Evolutionary conservation across 2,113 vertebrate genomes (phyloP), one percentile per base, ranked within the genome.

Genomic region (Pimephales promelas): DNA sequence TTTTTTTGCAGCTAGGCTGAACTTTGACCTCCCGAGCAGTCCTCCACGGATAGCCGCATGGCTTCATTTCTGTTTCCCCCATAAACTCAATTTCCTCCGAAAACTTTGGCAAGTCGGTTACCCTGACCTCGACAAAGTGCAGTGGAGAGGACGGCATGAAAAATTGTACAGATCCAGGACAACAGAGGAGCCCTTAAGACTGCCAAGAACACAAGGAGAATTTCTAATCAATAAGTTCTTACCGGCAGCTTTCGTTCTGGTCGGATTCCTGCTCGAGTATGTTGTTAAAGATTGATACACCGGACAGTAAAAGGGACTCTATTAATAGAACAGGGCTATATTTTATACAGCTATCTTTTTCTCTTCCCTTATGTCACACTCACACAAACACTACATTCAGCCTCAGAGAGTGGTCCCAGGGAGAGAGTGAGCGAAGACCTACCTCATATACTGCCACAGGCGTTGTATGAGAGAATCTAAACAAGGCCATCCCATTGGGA

Each of bases 401-500:
- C 89, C 86, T 84, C 64, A 89, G 92, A 94, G 91, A 95, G 87
- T 93, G 91, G 91, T 96, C 93, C 92, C 93, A 95, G 92, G 86
- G 88, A 91, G 94, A 95, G 92, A 94, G 91, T 90, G 91, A 88
- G 91, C 91, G 93, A 95, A 93, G 95, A 95, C 96, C 93, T 91
- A 95, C 93, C 93, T 93, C 24, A 92, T 87, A 93, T n/a, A 54
- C 76, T 90, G 95, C 96, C 95, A 94, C 90, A 92, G 95, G 96
- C 94, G 92, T 89, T 92, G 92, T 95, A 92, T 89, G 92, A 95
- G 90, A 94, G 92, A 95, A 96, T 95, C 95, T 95, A 96, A 97
- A 97, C 95, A 97, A 96, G 93, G 90, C 91, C 91, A 93, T 96
- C 93, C 94, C 94, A 91, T 85, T 92, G 94, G 95, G 94, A 95